Percentiles rank a stretch among this genome's conserved stretches.
Conservation (phyloP, 2,797 vertebrate genomes). For the Characodon lateralis region DNA sequence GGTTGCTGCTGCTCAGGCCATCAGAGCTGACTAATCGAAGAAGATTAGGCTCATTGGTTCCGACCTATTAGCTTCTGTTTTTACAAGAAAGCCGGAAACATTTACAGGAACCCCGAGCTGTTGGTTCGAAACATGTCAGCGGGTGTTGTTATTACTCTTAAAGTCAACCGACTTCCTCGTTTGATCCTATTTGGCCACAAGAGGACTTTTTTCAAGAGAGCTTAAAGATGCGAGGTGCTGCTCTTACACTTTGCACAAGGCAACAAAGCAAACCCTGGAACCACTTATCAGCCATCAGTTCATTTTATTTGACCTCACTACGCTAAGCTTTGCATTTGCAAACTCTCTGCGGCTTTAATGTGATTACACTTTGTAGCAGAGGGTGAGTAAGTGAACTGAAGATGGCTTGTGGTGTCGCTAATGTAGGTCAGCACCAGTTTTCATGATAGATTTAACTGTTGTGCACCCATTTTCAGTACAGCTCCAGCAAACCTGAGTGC, state of each 20-base stretch:
- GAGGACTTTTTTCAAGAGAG: background rate
- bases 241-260: background rate
- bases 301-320: background rate
- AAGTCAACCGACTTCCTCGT: constrained; percentile 5
- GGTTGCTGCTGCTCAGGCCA: background rate
- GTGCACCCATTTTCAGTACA: constrained; percentile 62
- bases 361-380: constrained; percentile 24
- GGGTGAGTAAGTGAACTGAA: constrained; percentile 31
- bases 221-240: background rate
- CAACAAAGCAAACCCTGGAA: background rate
- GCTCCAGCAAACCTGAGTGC: constrained; percentile 24
- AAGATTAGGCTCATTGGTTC: background rate
- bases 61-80: constrained; percentile 3
- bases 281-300: background rate
- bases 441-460: constrained; percentile 54
- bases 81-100: constrained; percentile 7
- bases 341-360: constrained; percentile 11
- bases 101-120: constrained; percentile 10
- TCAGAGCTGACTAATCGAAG: constrained; percentile 9
- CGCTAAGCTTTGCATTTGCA: constrained; percentile 7
- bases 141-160: constrained; percentile 14
- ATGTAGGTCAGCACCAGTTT: constrained; percentile 74
- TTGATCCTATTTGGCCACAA: constrained; percentile 8
- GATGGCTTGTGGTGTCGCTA: constrained; percentile 65
- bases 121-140: constrained; percentile 15